Base-by-base conservation (phyloP, 2,888 invertebrate genomes). In the Hymenopus coronatus region DNA sequence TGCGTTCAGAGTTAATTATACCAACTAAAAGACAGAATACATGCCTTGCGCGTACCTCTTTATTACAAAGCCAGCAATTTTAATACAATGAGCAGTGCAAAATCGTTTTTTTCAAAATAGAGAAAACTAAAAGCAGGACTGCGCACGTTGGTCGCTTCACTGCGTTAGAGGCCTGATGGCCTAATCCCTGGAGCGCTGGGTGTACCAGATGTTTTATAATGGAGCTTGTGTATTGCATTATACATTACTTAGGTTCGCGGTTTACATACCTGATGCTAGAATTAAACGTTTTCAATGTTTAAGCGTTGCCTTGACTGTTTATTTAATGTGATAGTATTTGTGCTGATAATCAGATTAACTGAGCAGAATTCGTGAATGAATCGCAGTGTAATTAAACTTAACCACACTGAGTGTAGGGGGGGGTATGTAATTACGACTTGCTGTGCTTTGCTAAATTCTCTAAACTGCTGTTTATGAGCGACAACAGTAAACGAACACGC, bases 201-300 rank as follows among this genome's bases (percentile, higher is more conserved):
- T 46, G 28, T 81, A 86, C 28, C 86, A 86, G 28, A 81, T 81
- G 86, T 85, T 86, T 86, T 70, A 86, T 70, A 81, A 86, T 30
- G 81, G 28, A 46, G 27, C 28, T 25, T 85, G n/a, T 40, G 15
- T 40, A 46, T 85, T 85, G 85, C 85, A 54, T 85, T 27, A 46
- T 85, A 46, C 46, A 85, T 27, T 84, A 28, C 28, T 84, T 46
- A 46, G 14, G 46, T 46, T 27, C 84, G 33, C 15, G 33, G 84
- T 30, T n/a, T 30, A 30, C 20, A 54, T 54, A 86, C 81, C 81
- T 28, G 81, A 86, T 86, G 86, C 20, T 70, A 30, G 81, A 70
- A 81, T 81, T 86, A 86, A 86, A 28, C 28, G 81, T 86, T 86
- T 70, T 28, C 15, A 81, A 28, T 86, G 86, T 86, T 84, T 86